Evolutionary conservation across 2,888 invertebrate species (phyloP).

Genomic region (Rapana venosa): DNA sequence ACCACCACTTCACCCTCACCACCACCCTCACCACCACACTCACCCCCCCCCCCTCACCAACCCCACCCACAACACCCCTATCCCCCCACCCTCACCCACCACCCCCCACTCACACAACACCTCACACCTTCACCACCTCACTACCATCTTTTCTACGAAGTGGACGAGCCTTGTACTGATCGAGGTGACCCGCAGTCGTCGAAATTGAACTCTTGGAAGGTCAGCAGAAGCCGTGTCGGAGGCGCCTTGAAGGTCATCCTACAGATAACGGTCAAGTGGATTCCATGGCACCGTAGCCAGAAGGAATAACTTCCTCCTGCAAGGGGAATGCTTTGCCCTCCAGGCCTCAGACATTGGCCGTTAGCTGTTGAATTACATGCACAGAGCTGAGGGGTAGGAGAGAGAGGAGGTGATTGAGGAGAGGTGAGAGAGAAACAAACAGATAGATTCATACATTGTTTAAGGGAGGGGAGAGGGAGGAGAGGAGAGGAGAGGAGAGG

Average conservation of each 20-base stretch:
- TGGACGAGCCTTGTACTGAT: conserved; percentile 51
- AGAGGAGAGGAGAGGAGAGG: no score
- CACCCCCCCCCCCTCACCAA: no score
- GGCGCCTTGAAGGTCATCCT: conserved; percentile 60
- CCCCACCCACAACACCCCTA: no score
- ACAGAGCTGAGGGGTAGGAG: background rate
- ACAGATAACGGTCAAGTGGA: conserved; percentile 60
- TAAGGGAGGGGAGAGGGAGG: no score
- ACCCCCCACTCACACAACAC: no score
- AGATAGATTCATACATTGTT: no score
- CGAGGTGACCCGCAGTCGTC: conserved; percentile 55
- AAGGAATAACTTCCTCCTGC: conserved; percentile 51
- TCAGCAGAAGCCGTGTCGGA: conserved; percentile 61
- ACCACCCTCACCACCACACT: no score
- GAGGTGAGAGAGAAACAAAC: no score
- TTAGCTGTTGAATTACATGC: conserved; percentile 56
- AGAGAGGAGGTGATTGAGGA: no score
- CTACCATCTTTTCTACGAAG: conserved; percentile 41
- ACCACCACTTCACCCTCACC: no score
- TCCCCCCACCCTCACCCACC: no score
- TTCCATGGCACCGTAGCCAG: conserved; percentile 54
- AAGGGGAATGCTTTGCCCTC: conserved; percentile 44
- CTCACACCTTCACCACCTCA: background rate
- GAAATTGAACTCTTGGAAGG: conserved; percentile 57
- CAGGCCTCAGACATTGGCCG: conserved; percentile 48